Evolutionary conservation across 2,113 vertebrate species (phyloP), one percentile per base, ranked within the genome.

Genomic region (Lepus timidus): DNA sequence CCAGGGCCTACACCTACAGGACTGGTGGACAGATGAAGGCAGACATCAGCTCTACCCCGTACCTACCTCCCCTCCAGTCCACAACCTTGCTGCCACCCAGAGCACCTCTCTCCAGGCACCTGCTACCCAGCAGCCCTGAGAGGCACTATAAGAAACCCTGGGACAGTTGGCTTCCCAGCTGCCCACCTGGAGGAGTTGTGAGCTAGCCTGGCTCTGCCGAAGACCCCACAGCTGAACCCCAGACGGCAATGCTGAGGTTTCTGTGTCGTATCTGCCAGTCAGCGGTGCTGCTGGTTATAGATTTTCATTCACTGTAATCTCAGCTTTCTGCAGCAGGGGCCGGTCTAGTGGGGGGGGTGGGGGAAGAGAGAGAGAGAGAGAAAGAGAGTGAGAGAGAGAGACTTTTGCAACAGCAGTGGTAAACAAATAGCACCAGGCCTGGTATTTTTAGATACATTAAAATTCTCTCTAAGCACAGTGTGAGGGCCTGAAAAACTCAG

Each of bases 381-480:
- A 31, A n/a, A n/a, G n/a, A n/a, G n/a, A n/a, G n/a, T n/a, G 83
- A 44, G 36, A 12, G 11, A 93, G 88, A 58, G 31, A 33, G 5
- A 16, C 20, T 61, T 83, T 61, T 73, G 51, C 78, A 94, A 67
- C 29, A 81, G 86, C 25, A 2, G 10, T 33, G 78, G 75, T 91
- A 91, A 94, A 92, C 73, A 87, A 95, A 94, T 31, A 93, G 79
- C 33, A 2, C 44, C 8, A 17, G 91, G 91, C 55, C 95, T 95
- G 95, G 85, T 74, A 91, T 89, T 95, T 96, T 91, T 83, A 97
- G 97, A 96, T 96, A 89, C 6, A 20, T 91, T 90, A 83, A 97
- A 81, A 70, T 73, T 97, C 96, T 96, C 58, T 85, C 94, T 95
- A 62, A 97, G 91, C 9, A 4, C 49, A 33, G 14, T 93, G 80